Evolutionary conservation across 2,797 vertebrate species (phyloP), one percentile per base, ranked within the genome.

Genomic region (Chromis chromis): DNA sequence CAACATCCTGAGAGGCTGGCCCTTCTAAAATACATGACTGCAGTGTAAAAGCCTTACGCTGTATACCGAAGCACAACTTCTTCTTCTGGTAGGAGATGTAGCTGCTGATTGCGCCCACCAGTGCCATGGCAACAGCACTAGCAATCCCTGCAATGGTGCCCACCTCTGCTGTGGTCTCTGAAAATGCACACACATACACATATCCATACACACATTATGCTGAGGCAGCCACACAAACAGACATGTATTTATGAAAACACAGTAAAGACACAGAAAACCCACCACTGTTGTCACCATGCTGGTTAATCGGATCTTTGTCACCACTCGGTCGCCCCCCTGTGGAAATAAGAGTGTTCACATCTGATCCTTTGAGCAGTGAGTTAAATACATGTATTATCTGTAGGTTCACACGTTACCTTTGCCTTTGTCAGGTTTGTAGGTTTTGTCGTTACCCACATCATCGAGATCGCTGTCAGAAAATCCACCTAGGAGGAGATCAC

Each of bases 11-110:
- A 31, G 31, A 8, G 31, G 9, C 7, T 36, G 33, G 33, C 10
- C 33, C 33, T 7, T 36, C 33, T 36, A 36, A 11, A 36, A 36
- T 11, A 36, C 46, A 48, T 19, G 8, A 21, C 46, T 44, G 42
- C 16, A 44, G 1, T n/a, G 44, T 46, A n/a, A 8, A 2, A 46
- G 17, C 44, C 53, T 96, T 94, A 99, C 97, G 96, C 61, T 98
- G 97, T 82, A 99, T 95, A 80, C 96, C 91, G 89, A 99, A 99
- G 93, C 98, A 99, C 50, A 99, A 91, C 90, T 98, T 98, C 95
- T 98, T 99, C 92, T 99, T 97, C 94, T 99, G 97, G 91, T 99
- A 99, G 59, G 97, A 97, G 86, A 99, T 96, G 88, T 99, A 99
- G 93, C 98, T 96, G 94, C 86, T 95, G 59, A 99, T 87, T 0